A percentile compares a stretch with the other conserved stretches of the same genome.
phyloP scores from a whole-genome alignment of 30 jellyfish, hydroid and myxozoan species.

The Turritopsis dohrnii region DNA sequence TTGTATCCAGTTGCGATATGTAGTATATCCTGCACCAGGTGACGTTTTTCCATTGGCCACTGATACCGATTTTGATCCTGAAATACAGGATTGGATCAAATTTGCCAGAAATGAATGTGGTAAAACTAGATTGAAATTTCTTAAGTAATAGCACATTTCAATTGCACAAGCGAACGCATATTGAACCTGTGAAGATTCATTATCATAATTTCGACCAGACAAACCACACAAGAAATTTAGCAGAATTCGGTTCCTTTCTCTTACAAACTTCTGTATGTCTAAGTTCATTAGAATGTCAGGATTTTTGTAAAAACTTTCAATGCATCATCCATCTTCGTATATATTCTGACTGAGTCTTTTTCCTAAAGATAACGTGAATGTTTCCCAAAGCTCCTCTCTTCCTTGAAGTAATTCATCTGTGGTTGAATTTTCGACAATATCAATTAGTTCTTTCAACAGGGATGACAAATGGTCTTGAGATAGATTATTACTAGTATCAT shows the following conservation, averaged over 20 bases:
- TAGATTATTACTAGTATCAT: too few species aligned
- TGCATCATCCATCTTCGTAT: too few species aligned
- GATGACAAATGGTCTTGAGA: too few species aligned
- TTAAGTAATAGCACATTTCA: constrained; percentile 2
- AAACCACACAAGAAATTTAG: neutral
- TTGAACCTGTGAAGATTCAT: neutral
- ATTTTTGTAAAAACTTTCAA: too few species aligned
- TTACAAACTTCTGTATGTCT: too few species aligned
- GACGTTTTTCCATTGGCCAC: constrained; percentile 21
- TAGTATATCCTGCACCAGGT: constrained; percentile 19
- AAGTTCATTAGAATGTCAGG: too few species aligned
- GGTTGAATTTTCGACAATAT: too few species aligned
- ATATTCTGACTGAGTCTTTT: too few species aligned
- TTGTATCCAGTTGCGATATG: neutral
- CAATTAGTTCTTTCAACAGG: too few species aligned
- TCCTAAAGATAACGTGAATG: too few species aligned
- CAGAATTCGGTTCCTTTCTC: neutral
- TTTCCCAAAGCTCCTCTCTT: too few species aligned
- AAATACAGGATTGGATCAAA: constrained; percentile 6
- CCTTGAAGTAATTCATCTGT: too few species aligned
- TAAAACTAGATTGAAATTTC: neutral
- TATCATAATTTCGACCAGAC: neutral
- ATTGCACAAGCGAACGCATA: neutral
- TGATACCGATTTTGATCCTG: constrained; percentile 10
- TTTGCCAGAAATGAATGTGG: constrained; percentile 14